phyloP scores from a whole-genome alignment of 2,888 invertebrate species.

The Tetragnatha montana region DNA sequence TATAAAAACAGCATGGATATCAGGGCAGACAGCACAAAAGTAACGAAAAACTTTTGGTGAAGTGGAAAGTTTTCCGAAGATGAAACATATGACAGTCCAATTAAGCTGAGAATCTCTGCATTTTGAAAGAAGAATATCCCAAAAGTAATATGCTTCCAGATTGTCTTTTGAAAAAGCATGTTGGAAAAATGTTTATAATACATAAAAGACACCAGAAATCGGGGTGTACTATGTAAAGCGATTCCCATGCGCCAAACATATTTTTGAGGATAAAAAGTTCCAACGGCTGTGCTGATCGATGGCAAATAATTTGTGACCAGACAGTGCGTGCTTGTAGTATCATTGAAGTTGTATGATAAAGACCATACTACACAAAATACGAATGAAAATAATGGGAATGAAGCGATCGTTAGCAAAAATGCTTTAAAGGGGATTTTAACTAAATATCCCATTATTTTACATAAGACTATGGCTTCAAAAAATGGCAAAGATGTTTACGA shows the following conservation, averaged over 20 bases:
- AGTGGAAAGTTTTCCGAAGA: conserved; percentile 90
- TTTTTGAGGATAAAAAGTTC: conserved; percentile 91
- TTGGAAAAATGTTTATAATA: conserved; percentile 86
- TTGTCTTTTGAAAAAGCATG: conserved; percentile 80
- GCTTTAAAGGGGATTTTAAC: conserved; percentile 72
- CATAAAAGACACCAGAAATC: conserved; percentile 87
- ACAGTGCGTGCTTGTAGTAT: conserved; percentile 92
- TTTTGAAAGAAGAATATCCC: conserved; percentile 84
- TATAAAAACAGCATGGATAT: conserved; percentile 91
- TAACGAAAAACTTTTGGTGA: conserved; percentile 90
- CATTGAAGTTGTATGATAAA: conserved; percentile 87
- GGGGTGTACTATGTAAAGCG: conserved; percentile 86
- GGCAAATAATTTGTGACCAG: conserved; percentile 90
- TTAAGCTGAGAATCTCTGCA: conserved; percentile 89
- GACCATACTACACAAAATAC: conserved; percentile 88
- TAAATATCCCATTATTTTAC: conserved; percentile 34
- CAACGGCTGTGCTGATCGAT: conserved; percentile 95
- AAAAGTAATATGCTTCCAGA: conserved; percentile 80
- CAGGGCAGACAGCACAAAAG: conserved; percentile 89
- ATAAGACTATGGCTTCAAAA: too few relatives aligned
- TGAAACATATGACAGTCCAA: conserved; percentile 92
- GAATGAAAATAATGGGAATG: conserved; percentile 86
- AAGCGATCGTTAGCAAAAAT: conserved; percentile 82
- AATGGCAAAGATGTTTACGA: too few relatives aligned
- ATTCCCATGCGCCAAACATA: conserved; percentile 92